A percentile compares a stretch with the other conserved stretches of the same genome.
Conservation (phyloP, 1,140 invertebrate genomes). For the Sinonovacula constricta region DNA sequence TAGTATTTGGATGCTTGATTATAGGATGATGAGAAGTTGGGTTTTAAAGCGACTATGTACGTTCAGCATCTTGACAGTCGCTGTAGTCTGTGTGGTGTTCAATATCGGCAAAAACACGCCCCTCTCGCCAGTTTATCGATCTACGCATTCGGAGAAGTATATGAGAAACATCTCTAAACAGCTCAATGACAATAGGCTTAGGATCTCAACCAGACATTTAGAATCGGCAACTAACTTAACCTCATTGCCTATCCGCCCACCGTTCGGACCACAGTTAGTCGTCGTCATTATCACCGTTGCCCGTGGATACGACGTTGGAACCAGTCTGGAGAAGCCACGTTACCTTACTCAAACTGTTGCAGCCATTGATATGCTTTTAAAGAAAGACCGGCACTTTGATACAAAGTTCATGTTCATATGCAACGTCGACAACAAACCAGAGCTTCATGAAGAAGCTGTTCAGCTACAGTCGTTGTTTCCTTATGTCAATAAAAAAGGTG, state of each 20-base stretch:
- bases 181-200: not conserved
- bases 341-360: conserved; percentile 54
- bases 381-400: conserved; percentile 35
- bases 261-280: conserved; percentile 10
- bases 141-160: not conserved
- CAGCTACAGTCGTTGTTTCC: conserved; percentile 47
- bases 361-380: conserved; percentile 39
- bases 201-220: not conserved
- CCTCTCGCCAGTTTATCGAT: not conserved
- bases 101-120: too few relatives aligned
- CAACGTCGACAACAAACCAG: conserved; percentile 54
- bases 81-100: too few relatives aligned
- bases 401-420: conserved; percentile 52
- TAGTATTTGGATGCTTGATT: too few relatives aligned
- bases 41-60: too few relatives aligned
- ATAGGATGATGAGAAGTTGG: too few relatives aligned
- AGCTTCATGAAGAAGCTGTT: conserved; percentile 42
- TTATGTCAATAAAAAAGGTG: conserved; percentile 51
- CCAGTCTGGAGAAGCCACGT: not conserved
- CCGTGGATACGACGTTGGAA: not conserved
- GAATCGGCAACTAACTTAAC: not conserved
- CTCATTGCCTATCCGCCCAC: not conserved
- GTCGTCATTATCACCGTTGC: conserved; percentile 29
- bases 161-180: not conserved
- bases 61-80: too few relatives aligned